Evolutionary conservation across 2,888 invertebrate species (phyloP), one percentile per base, ranked within the genome.

Genomic region (Tipula confusa): DNA sequence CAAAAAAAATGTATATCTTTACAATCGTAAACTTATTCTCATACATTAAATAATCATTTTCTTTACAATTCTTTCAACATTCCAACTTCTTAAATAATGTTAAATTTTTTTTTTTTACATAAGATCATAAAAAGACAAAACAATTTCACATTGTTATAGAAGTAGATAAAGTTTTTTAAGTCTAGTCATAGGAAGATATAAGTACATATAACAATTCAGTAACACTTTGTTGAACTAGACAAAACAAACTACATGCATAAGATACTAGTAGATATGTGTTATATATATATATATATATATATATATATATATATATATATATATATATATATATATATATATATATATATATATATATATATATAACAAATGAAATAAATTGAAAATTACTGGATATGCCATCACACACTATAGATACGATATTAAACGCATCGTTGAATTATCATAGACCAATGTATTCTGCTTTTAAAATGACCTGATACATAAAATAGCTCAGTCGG

Each of bases 121-220:
- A 64, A 64, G 64, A 64, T 64, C 64, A 64, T 64, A 64, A 64
- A 43, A 64, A 64, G 64, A 64, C 64, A 64, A 64, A 64, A 64
- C 64, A 64, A 64, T 64, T 64, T 64, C 64, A 64, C 64, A 64
- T 64, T 64, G 64, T 64, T 64, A 64, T 64, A 64, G 24, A 64
- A 64, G 64, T 64, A 64, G 64, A 64, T 64, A 64, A 18, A 64
- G 24, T 64, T 24, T 64, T 64, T 64, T 24, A 64, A 64, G 64
- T 64, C 64, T 64, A 43, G 43, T 43, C 43, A 43, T 43, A 64
- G 11, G 64, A 64, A 64, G 64, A 64, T 64, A 64, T 24, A 64
- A 64, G 64, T 64, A 64, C 64, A 64, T 64, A 64, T 11, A 64
- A 64, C 64, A 64, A 64, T 64, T 64, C 64, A 64, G 64, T 64